Base-by-base conservation (phyloP, 2,797 vertebrate genomes). In the Harpagifer antarcticus region DNA sequence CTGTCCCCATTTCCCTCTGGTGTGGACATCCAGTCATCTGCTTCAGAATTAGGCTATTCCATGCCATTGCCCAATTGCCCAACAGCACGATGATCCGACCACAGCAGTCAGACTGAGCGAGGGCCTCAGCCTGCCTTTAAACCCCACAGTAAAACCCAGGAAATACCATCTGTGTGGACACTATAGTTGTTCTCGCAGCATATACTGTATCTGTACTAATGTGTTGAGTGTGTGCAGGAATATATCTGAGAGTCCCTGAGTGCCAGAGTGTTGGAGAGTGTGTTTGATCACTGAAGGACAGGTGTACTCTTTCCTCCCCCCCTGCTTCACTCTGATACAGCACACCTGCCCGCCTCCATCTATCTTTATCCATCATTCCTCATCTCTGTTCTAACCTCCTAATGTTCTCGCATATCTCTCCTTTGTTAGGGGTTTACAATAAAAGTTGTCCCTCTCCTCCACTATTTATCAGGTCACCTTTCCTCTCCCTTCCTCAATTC, bases 1-100 rank as follows among this genome's bases (percentile, higher is more conserved):
- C 2, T 20, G 31, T 63, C 31, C 72, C 49, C 44, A 19, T 79
- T 55, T 67, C 44, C 58, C 40, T 63, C 62, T 78, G 63, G 78
- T 83, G 74, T 80, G 75, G 82, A 76, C 79, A 59, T 78, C 67
- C 62, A 84, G 86, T 86, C 86, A 84, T 82, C 80, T 76, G 86
- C 70, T 78, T 86, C 81, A 74, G 85, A 89, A 91, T 91, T 85
- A 63, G 88, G 83, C 79, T 86, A 76, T 90, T 88, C 85, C 82
- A 87, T 86, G 81, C 70, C 71, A 58, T 74, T 89, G 89, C 88
- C 87, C 89, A 91, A 90, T 87, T 87, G 83, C 86, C 91, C 84
- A 86, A 63, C 57, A 88, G 89, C 87, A 62, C 53, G 63, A 86
- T 74, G 65, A 82, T 80, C 72, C 58, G 85, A 69, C 74, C 37